Evolutionary conservation across 2,888 invertebrate species (phyloP).

Genomic region (Brachyptera risi): DNA sequence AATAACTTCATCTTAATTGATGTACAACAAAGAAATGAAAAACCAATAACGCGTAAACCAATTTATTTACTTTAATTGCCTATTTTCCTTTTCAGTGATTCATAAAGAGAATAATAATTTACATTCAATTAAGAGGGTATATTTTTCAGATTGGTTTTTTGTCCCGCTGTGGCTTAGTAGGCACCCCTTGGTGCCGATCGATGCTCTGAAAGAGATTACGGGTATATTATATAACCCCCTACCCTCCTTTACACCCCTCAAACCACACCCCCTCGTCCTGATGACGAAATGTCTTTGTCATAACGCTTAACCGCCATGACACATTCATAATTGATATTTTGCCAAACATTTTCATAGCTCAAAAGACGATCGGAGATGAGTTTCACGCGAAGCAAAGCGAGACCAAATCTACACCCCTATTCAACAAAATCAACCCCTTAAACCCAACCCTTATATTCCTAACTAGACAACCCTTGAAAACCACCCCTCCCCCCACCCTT

Average conservation of each 20-base stretch:
- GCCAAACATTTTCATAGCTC: conserved; percentile 22
- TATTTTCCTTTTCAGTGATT: not conserved
- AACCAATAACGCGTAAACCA: not conserved
- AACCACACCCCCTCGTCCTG: not conserved
- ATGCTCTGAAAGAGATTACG: conserved; percentile 5
- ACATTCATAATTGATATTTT: conserved; percentile 23
- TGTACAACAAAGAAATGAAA: no score
- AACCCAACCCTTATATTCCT: not conserved
- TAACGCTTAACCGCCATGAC: conserved; percentile 18
- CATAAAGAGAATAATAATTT: not conserved
- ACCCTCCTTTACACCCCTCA: not conserved
- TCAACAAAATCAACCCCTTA: conserved; percentile 4
- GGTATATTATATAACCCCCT: conserved; percentile 16
- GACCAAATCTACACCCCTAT: conserved; percentile 12
- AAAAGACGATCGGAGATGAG: conserved; percentile 22
- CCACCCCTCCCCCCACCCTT: not conserved
- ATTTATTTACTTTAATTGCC: not conserved
- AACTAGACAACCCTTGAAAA: not conserved
- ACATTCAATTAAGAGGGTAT: conserved; percentile 8
- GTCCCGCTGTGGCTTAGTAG: not conserved
- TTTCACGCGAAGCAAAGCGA: conserved; percentile 9
- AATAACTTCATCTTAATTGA: no score
- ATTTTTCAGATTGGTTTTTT: conserved; percentile 11
- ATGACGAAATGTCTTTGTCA: conserved; percentile 22
- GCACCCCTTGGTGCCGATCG: not conserved